These are phyloP conservation scores for Adelognathus sp. DNA, from an alignment of 2,888 invertebrate species.

Conservation along the genomic window DNA sequence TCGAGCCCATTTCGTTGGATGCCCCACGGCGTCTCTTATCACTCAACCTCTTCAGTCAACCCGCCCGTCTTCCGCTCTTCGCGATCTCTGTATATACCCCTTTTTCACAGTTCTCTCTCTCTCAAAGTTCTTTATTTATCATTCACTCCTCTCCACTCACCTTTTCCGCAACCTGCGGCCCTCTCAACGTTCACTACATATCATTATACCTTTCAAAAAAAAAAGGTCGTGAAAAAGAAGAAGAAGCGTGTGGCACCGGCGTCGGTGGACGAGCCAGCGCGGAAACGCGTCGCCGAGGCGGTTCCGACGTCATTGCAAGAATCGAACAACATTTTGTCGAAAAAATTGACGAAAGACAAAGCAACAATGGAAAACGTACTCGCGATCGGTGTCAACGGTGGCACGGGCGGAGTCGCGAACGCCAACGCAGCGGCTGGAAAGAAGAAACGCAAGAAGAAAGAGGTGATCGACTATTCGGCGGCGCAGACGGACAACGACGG, in stretches of 20 bases:
- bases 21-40: conserved; percentile 22
- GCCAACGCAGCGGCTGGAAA: conserved; percentile 80
- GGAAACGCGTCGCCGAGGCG: conserved; percentile 71
- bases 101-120: background rate
- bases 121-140: background rate
- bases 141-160: background rate
- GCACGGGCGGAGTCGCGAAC: conserved; percentile 80
- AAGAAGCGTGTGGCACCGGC: conserved; percentile 70
- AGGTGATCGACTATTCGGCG: conserved; percentile 91
- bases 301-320: conserved; percentile 38
- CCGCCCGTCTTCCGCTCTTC: background rate
- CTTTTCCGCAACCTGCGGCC: background rate
- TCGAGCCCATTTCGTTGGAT: conserved; percentile 30
- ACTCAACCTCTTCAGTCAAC: conserved; percentile 26
- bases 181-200: conserved; percentile 33
- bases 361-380: conserved; percentile 38
- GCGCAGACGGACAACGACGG: conserved; percentile 84
- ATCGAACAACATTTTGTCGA: conserved; percentile 55
- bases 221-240: conserved; percentile 64
- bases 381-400: background rate
- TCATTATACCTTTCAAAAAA: conserved; percentile 53
- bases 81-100: background rate
- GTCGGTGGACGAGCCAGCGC: conserved; percentile 70
- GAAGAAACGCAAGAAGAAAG: conserved; percentile 85
- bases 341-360: conserved; percentile 55